Base-by-base conservation (phyloP, 2,113 vertebrate genomes). In the Melanotaenia duboulayi region DNA sequence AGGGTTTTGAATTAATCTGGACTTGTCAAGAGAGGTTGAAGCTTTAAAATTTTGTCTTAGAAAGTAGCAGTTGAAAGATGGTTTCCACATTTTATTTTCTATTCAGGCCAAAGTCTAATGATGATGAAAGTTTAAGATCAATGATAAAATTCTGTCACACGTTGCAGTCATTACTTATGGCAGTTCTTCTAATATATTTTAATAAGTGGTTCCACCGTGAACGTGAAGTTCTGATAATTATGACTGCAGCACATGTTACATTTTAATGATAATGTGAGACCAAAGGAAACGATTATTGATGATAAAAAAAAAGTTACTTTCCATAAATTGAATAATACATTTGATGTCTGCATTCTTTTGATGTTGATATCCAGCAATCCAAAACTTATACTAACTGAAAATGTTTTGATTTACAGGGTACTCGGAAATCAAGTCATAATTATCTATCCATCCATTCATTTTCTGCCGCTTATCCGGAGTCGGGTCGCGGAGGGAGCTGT, bases 131-230 rank as follows among this genome's bases (percentile, higher is more conserved):
- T 69, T 69, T n/a, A 81, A 84, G 79, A 85, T 81, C 66, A 83
- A 73, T 62, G 52, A 81, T 82, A 72, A 85, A 72, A 86, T 71
- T 74, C 65, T 83, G 74, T 82, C 52, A 80, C 54, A 69, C 46
- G 49, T 56, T 73, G 63, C 28, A 44, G 54, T 46, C 71, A 74
- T 74, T 55, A 69, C 67, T 71, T 50, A 52, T 69, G 65, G 40
- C 70, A 63, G 39, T 35, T 32, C 46, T 57, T 16, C n/a, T 71
- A 22, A 70, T 83, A 35, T 58, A 75, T 64, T 81, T 61, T 51
- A 23, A 61, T 32, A 12, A 58, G 67, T 23, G 23, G 32, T 28
- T 28, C 79, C 23, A 32, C 28, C 17, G 65, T 77, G 58, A 79
- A 56, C 72, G 75, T n/a, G 65, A 66, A 28, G 49, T 73, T 71